These are phyloP conservation scores for Onychomys arenicola DNA, from an alignment of 2,797 vertebrate species.

Conservation along the genomic window DNA sequence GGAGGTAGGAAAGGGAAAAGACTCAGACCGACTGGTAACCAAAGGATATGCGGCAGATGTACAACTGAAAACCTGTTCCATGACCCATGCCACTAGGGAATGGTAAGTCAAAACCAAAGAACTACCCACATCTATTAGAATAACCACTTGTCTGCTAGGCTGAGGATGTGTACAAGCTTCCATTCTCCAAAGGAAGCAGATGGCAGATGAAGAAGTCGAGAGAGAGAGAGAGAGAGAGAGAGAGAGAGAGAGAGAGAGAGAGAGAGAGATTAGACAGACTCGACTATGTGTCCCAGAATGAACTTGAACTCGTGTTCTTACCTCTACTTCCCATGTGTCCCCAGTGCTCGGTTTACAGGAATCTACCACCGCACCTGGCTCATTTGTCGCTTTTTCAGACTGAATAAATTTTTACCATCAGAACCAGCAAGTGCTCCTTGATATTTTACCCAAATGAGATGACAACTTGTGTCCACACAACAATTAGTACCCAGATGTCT, in stretches of 20 bases:
- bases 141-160: not conserved
- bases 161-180: not conserved
- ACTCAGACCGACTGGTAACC: not conserved
- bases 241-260: not conserved
- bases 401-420: not conserved
- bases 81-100: not conserved
- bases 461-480: not conserved
- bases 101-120: not conserved
- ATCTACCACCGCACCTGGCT: not conserved
- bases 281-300: not conserved
- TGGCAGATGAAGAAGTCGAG: too few species aligned
- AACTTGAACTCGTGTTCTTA: not conserved
- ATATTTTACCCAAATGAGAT: not conserved
- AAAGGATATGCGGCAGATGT: not conserved
- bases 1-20: not conserved
- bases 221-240: not conserved
- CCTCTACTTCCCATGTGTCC: not conserved
- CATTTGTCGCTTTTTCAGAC: not conserved
- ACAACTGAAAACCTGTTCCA: not conserved
- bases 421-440: not conserved
- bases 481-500: not conserved
- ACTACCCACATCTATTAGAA: not conserved
- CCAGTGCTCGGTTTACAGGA: not conserved
- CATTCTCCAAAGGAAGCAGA: not conserved
- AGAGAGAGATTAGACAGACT: not conserved